Conservation (phyloP, 2,113 vertebrate genomes). For the Propithecus coquereli region DNA sequence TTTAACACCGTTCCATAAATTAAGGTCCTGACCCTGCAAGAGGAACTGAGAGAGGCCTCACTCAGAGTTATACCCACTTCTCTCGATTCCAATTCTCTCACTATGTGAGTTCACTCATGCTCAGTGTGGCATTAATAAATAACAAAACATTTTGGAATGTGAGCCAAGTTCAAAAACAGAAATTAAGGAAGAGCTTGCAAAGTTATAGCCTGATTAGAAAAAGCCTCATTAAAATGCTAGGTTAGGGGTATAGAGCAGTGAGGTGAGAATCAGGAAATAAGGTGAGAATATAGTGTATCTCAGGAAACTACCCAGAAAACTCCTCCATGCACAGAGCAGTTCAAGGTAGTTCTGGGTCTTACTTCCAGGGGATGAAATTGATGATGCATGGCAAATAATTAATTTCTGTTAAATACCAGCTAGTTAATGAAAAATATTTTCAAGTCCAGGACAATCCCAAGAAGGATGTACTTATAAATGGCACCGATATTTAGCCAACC, state of each 20-base stretch:
- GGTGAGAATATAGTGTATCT: neutral
- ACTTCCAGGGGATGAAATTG: conserved; percentile 26
- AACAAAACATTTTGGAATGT: conserved; percentile 9
- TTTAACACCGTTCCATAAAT: neutral
- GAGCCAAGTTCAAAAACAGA: conserved; percentile 31
- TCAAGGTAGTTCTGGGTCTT: neutral
- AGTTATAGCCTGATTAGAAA: conserved; percentile 11
- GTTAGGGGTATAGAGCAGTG: neutral
- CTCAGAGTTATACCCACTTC: neutral
- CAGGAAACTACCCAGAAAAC: neutral
- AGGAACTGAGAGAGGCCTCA: neutral
- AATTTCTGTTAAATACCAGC: conserved; percentile 68
- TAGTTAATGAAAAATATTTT: conserved; percentile 67
- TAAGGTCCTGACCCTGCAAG: neutral
- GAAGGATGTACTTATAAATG: conserved; percentile 63
- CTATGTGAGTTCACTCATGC: neutral
- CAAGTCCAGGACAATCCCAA: conserved; percentile 51
- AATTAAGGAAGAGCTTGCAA: conserved; percentile 28
- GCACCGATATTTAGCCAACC: conserved; percentile 53
- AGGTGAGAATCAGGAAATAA: neutral
- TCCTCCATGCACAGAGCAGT: neutral
- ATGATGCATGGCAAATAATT: conserved; percentile 64
- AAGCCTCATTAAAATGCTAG: neutral
- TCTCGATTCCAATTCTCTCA: neutral
- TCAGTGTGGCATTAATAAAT: neutral